Base-by-base conservation (phyloP, 2,113 vertebrate genomes). In the Nesospiza acunhae region DNA sequence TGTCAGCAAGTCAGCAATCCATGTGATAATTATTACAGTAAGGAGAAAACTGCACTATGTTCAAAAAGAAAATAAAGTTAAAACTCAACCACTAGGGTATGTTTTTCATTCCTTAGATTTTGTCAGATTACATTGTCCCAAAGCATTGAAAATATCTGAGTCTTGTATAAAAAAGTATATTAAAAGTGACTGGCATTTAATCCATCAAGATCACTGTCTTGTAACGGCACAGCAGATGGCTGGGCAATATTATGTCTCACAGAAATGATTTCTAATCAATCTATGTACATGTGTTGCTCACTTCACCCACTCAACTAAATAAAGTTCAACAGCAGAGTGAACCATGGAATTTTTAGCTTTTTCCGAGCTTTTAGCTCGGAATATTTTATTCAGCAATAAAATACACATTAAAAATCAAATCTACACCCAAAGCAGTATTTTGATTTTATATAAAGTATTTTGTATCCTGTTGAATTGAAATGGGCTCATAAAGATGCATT, bases 271-370 rank as follows among this genome's bases (percentile, higher is more conserved):
- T 86, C 84, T 93, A 66, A 94, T 93, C 62, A 77, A 4, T 74
- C 64, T 74, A 9, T 91, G 46, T 69, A 27, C 30, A 37, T 23
- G 53, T 93, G 91, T 69, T 92, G 74, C 56, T 94, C 41, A 27
- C 81, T 94, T 94, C 75, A 88, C 92, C 82, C 79, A 88, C 79
- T 92, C 79, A 92, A 31, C 72, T 83, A 88, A 89, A 87, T 94
- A 85, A 92, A 92, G 79, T 92, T 95, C 75, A 88, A 80, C 18
- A 62, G 31, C 63, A 93, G 75, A 86, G 30, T 24, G n/a, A 94
- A 86, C 63, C 23, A 15, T 50, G 20, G 27, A 88, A 80, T 76
- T 90, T 90, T 84, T 83, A 94, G 56, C 44, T 84, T 89, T 77
- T 83, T 55, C 35, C 63, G 26, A 75, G 39, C 23, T 91, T 94